A percentile compares a stretch with the other conserved stretches of the same genome.
Conservation (phyloP, 92 coral and sea anemone species). For the Ricordea florida region DNA sequence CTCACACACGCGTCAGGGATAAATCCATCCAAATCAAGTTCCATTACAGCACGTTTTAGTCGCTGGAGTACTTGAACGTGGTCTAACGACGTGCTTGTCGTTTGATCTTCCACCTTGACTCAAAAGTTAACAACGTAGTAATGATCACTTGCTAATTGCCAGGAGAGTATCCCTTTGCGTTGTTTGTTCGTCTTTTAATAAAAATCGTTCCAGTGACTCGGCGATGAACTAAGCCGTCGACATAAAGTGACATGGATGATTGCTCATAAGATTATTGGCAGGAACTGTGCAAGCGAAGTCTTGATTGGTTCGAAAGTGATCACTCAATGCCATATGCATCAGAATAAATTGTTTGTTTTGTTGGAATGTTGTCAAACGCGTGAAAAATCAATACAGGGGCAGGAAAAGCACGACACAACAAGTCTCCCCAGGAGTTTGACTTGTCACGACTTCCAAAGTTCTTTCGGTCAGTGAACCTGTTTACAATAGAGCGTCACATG, state of each 20-base stretch:
- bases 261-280: too few species aligned
- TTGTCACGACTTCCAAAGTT: too few species aligned
- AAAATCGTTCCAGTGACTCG: too few species aligned
- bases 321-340: constrained; percentile 15
- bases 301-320: constrained; percentile 20
- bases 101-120: constrained; percentile 41
- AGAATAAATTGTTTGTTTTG: too few species aligned
- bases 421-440: too few species aligned
- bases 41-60: constrained; percentile 51
- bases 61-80: constrained; percentile 13
- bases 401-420: too few species aligned
- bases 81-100: constrained; percentile 5
- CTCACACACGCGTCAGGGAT: constrained; percentile 44
- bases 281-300: constrained; percentile 19
- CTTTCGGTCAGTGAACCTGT: too few species aligned
- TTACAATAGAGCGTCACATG: too few species aligned
- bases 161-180: neutral
- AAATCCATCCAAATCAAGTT: constrained; percentile 52
- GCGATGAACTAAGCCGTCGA: too few species aligned
- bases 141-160: neutral
- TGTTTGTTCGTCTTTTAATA: neutral
- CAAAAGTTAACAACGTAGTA: neutral
- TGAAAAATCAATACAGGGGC: too few species aligned
- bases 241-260: too few species aligned
- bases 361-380: too few species aligned